Base-by-base conservation (phyloP, 2,113 vertebrate genomes). In the Astatoreochromis straeleni region DNA sequence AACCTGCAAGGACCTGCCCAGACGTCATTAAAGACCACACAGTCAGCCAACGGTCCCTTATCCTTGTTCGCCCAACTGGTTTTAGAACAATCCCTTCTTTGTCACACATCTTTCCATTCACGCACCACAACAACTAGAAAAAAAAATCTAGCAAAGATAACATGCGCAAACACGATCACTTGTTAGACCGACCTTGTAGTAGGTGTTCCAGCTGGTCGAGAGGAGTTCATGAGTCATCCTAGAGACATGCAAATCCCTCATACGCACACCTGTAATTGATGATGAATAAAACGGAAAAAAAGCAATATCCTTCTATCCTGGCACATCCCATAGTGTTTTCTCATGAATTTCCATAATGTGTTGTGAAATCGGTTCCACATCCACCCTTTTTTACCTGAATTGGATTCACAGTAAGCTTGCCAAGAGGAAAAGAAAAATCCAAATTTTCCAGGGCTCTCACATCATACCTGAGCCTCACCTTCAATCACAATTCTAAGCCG, bases 1-100 rank as follows among this genome's bases (percentile, higher is more conserved):
- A 70, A 95, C 95, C 88, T 95, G 95, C 92, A 63, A 63, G 54
- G 89, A 93, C 95, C 88, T 95, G 95, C 91, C 87, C 49, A 6
- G 79, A 82, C 55, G 49, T 83, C 88, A 42, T 83, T 79, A 70
- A 68, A 87, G 94, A 93, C 94, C 93, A 93, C 94, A 94, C 93
- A 93, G 83, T 81, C 87, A 85, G 92, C 73, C 55, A 24, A 78
- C 80, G 7, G 80, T 85, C 79, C 81, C 85, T 86, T 31, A 53
- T 90, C 57, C 53, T 11, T 17, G 16, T 81, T 79, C 58, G 13
- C 29, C 80, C 57, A 54, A 93, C 88, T 78, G 89, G 85, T 85
- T 91, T 87, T 16, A 35, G 63, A 83, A 90, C 90, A 89, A 88
- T 87, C 78, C 63, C 83, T 86, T 26, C 87, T 89, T 90, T 85